These are phyloP conservation scores for Drosophila mettleri DNA, from an alignment of 2,888 invertebrate genomes.

Conservation along the genomic window DNA sequence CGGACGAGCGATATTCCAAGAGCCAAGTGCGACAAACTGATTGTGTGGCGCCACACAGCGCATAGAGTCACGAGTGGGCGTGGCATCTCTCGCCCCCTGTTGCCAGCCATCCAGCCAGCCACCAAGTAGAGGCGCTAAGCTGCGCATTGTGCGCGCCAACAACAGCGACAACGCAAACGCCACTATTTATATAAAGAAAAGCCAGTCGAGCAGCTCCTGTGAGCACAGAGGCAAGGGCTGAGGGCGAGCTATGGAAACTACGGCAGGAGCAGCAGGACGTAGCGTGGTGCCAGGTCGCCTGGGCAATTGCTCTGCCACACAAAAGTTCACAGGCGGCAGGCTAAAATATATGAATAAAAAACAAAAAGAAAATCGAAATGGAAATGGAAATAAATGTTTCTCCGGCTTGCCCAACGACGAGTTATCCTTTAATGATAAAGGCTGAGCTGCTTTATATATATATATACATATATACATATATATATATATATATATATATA, in stretches of 20 bases:
- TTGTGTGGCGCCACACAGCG: conserved; percentile 63
- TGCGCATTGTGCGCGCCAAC: conserved; percentile 68
- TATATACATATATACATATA: too few relatives aligned
- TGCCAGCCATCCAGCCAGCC: neutral
- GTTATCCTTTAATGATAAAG: conserved; percentile 5
- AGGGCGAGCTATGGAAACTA: conserved; percentile 25
- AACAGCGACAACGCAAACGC: conserved; percentile 40
- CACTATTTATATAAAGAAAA: conserved; percentile 77
- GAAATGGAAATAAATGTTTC: neutral
- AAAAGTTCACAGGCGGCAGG: conserved; percentile 54
- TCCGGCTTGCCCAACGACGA: neutral
- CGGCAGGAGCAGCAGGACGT: conserved; percentile 29
- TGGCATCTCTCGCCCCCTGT: conserved; percentile 7
- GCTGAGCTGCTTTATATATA: too few relatives aligned
- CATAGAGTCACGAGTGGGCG: conserved; percentile 36
- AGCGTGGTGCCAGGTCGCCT: conserved; percentile 27
- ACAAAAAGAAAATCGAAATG: conserved; percentile 7
- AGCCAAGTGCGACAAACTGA: conserved; percentile 76
- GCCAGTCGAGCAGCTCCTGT: conserved; percentile 41
- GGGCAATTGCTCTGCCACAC: conserved; percentile 64
- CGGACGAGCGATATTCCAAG: conserved; percentile 31
- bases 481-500: too few relatives aligned
- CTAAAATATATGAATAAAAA: conserved; percentile 16
- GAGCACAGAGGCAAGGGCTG: neutral
- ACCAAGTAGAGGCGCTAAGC: conserved; percentile 55